Percentiles rank a stretch among this genome's conserved stretches.
Evolutionary conservation across 2,797 vertebrate genomes (phyloP).

Genomic region (Ctenopoma multispine): DNA sequence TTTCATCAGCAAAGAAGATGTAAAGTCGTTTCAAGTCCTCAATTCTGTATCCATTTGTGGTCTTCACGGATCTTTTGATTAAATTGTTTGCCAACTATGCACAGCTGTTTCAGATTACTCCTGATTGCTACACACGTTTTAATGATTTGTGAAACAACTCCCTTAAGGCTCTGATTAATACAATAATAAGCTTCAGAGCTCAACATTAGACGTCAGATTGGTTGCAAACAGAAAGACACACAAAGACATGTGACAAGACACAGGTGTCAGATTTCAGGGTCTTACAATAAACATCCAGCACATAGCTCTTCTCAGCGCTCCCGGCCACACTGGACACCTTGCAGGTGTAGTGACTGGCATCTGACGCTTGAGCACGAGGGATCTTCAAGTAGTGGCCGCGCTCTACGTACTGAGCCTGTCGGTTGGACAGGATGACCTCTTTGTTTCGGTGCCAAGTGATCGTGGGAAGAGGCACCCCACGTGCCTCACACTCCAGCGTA

Average conservation of each 20-base stretch:
- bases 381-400: constrained; percentile 93
- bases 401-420: constrained; percentile 88
- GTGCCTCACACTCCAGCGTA: constrained; percentile 92
- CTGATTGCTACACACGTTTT: constrained; percentile 26
- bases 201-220: constrained; percentile 1
- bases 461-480: constrained; percentile 89
- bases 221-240: constrained; percentile 13
- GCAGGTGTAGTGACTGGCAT: constrained; percentile 90
- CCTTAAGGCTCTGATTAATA: constrained; percentile 27
- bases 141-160: constrained; percentile 26
- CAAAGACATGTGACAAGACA: too few relatives aligned
- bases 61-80: constrained; percentile 2
- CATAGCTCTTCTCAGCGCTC: constrained; percentile 87
- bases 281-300: constrained; percentile 93
- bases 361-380: constrained; percentile 85
- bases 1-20: constrained; percentile 30
- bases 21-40: constrained; percentile 18
- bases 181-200: constrained; percentile 29
- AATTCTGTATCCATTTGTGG: neutral
- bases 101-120: constrained; percentile 48
- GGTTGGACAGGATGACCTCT: constrained; percentile 82
- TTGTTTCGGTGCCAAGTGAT: constrained; percentile 92
- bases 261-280: neutral
- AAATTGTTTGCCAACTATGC: constrained; percentile 10
- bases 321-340: constrained; percentile 88